Evolutionary conservation across 2,888 invertebrate species (phyloP), one percentile per base, ranked within the genome.

Genomic region (Hoplodrina ambigua): DNA sequence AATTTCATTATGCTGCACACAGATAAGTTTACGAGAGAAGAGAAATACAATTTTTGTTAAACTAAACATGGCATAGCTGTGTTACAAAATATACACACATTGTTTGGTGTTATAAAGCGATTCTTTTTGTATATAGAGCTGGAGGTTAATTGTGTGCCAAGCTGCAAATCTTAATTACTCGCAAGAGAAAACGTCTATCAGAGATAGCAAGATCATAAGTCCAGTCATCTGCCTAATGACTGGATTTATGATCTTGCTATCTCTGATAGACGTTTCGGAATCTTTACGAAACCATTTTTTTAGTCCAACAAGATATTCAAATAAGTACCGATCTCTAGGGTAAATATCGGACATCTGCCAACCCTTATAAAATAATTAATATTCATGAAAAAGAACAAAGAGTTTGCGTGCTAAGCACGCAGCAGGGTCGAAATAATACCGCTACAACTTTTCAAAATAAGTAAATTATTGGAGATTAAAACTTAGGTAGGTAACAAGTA

Each of bases 321-420:
- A 80, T 72, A 78, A 71, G 57, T 61, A 68, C 63, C 61, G 57
- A 71, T 75, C 70, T 69, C 74, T 67, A 41, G 73, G 61, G 70
- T 69, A 60, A 75, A 78, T 72, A 75, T 76, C 72, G 75, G 65
- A 74, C 76, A 75, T 72, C 85, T 76, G 75, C 70, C 65, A 78
- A 73, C 72, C 71, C 66, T 81, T 83, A 61, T 66, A 75, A 78
- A 80, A 74, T 75, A 78, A 85, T 81, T 81, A 81, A 83, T 83
- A 85, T 83, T 83, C 85, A 85, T 81, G 72, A 81, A 83, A 80
- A 78, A 80, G 66, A 65, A 75, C 61, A 78, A 80, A 73, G 70
- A 84, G 64, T 72, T 75, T 68, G 68, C 67, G 69, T 69, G 70
- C 66, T 72, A 82, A 76, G 72, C 82, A 80, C 60, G 66, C 60